Evolutionary conservation across 1,140 invertebrate species (phyloP), one percentile per base, ranked within the genome.

Genomic region (Ptiloglossa arizonensis): DNA sequence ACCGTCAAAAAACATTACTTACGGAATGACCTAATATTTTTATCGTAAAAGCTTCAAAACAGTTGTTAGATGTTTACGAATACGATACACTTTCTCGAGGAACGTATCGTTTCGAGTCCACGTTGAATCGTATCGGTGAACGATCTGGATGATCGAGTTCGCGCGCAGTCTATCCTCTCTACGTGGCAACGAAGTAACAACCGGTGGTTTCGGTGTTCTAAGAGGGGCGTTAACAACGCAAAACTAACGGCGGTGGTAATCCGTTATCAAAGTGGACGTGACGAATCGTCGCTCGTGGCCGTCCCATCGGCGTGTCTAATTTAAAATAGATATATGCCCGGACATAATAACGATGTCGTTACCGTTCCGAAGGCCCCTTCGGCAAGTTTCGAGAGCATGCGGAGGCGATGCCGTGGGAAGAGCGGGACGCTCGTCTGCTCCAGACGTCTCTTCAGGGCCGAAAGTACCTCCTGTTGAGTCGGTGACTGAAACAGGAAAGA

Each of bases 321-420:
- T 69, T 72, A 52, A 76, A 69, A 78, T 67, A 81, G 52, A 79
- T 60, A 64, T 24, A 29, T 48, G 48, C 27, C 1, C 13, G 44
- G 5, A 50, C 67, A 63, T 75, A 81, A 79, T 84, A 85, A 71
- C 74, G 74, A 83, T 82, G 73, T 79, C 22, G 71, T 94, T 93
- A 98, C 97, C 91, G 97, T 97, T 92, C 97, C 97, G 91, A 97
- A 98, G 60, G 96, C 96, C 79, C 97, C 97, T 91, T 98, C 97
- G 27, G 97, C 97, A 41, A 98, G 93, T 89, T 97, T 97, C 54
- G 97, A 96, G 70, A 98, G 94, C 95, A 98, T 97, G 79, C 96
- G 93, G 44, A 98, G 94, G 88, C 96, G 94, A 91, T 97, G 96
- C 82, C 97, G 93, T 75, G 97, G 96, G 91, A 98, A 97, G 93